These are phyloP conservation scores for Conops quadrifasciatus DNA, from an alignment of 2,888 invertebrate species.

Conservation along the genomic window DNA sequence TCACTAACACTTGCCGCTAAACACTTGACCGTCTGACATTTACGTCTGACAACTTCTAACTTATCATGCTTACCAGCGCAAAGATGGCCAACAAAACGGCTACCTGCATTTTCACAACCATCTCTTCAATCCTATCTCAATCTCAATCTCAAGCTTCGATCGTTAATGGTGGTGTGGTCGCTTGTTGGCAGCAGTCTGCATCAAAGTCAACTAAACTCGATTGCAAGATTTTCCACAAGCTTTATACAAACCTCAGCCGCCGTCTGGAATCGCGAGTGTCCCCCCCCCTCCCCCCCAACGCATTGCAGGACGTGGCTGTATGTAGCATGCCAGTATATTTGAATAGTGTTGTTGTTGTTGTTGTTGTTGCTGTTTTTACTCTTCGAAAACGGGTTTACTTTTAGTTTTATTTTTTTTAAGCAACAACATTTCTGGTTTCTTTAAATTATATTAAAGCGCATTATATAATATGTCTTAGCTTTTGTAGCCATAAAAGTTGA, in stretches of 20 bases:
- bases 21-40: conserved; percentile 12
- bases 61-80: conserved; percentile 50
- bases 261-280: not conserved
- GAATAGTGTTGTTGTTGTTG: not conserved
- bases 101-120: conserved; percentile 52
- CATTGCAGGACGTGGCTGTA: too few species aligned
- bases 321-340: not conserved
- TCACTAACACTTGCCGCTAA: too few species aligned
- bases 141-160: too few species aligned
- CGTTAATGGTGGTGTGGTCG: conserved; percentile 4
- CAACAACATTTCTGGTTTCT: too few species aligned
- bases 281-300: too few species aligned
- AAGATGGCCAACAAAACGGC: conserved; percentile 45
- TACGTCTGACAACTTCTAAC: not conserved
- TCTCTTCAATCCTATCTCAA: not conserved
- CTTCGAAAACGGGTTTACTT: too few species aligned
- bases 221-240: conserved; percentile 50
- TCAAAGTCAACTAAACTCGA: conserved; percentile 47
- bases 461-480: conserved; percentile 16
- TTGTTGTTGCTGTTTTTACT: not conserved
- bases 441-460: not conserved
- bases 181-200: conserved; percentile 39
- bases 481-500: not conserved
- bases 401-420: too few species aligned
- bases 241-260: conserved; percentile 41